Base-by-base conservation (phyloP, 1,140 invertebrate genomes). In the Arctopsyche grandis region DNA sequence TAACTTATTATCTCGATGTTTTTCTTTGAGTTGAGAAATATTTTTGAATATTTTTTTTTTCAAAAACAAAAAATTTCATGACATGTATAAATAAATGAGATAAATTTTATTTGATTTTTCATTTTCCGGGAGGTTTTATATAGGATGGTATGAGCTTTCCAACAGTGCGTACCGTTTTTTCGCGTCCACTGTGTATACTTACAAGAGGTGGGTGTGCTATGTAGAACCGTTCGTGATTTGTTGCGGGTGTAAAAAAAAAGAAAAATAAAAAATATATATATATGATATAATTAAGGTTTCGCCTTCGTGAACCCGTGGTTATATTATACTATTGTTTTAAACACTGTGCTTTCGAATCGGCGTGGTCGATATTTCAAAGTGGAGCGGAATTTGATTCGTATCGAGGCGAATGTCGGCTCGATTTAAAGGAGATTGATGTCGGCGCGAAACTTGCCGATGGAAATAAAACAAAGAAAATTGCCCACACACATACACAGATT, bases 371-470 rank as follows among this genome's bases (percentile, higher is more conserved):
- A 52, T 52, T 52, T 52, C 48, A 12, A 52, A 52, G 48, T 52
- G 48, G 48, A 52, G 9, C 9, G 63, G 24, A 66, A 66, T 66
- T 66, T 24, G 63, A 66, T 66, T 66, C 63, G 63, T 66, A 66
- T 66, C 29, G 29, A 14, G 12, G 48, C 48, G 16, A 52, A 52
- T 52, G 48, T 24, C 63, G 63, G 24, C 24, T 66, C 63, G 63
- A 66, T 66, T 66, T 66, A 66, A 66, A 66, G 10, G 63, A 66
- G 63, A 66, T 66, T 66, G 63, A 66, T 66, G 63, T 66, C 14
- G 63, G 16, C 16, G 10, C 48, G 12, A 52, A 52, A 52, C 16
- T 52, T 52, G 12, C 48, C 48, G 48, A 52, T 52, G 16, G 16
- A 52, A 52, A 52, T 52, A 52, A 52, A 52, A 52, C 10, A 52